Evolutionary conservation across 2,797 vertebrate genomes (phyloP).

Genomic region (Dendrocincla tyrannina): DNA sequence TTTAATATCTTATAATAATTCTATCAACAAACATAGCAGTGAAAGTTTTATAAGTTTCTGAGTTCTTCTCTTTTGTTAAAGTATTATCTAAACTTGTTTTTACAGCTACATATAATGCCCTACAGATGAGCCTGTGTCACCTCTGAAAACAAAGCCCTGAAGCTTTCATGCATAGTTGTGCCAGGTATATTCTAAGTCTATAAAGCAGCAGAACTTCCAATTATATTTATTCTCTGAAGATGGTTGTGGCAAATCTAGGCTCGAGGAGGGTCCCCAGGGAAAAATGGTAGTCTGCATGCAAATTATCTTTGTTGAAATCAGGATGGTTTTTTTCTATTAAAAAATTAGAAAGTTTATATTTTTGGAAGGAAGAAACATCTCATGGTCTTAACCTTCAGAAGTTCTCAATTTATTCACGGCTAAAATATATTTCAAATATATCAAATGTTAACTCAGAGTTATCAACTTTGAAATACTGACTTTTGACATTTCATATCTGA

Average conservation of each 20-base stretch:
- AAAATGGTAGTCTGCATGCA: not conserved
- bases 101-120: not conserved
- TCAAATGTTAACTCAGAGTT: not conserved
- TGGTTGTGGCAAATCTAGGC: not conserved
- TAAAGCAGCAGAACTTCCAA: not conserved
- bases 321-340: not conserved
- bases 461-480: not conserved
- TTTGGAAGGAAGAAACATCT: not conserved
- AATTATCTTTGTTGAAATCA: not conserved
- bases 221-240: not conserved
- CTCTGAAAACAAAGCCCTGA: not conserved
- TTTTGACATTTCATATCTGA: not conserved
- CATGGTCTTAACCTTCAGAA: not conserved
- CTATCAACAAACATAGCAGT: not conserved
- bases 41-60: not conserved
- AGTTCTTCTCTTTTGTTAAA: not conserved
- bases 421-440: not conserved
- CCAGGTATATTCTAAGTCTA: not conserved
- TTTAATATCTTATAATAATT: constrained; percentile 9
- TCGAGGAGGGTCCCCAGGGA: not conserved
- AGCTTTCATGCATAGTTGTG: not conserved
- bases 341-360: not conserved
- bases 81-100: not conserved
- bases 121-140: not conserved
- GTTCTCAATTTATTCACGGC: not conserved